phyloP scores from a whole-genome alignment of 2,888 invertebrate genomes.

The Thecocarcelia acutangulata region DNA sequence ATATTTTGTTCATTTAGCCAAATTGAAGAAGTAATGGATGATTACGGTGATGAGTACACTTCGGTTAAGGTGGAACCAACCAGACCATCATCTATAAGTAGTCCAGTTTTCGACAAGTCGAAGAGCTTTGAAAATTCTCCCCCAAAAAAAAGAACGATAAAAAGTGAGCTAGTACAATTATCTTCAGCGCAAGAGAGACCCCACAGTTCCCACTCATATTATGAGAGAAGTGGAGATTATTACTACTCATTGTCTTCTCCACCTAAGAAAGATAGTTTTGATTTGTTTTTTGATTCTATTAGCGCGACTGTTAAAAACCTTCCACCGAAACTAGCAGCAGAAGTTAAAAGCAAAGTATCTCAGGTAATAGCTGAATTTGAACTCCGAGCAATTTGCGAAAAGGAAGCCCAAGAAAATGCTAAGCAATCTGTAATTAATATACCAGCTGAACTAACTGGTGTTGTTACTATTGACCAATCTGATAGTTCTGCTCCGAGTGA shows the following conservation, averaged over 20 bases:
- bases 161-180: conserved; percentile 8
- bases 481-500: conserved; percentile 4
- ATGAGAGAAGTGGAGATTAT: conserved; percentile 68
- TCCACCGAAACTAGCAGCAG: conserved; percentile 75
- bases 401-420: conserved; percentile 69
- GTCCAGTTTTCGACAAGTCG: conserved; percentile 15
- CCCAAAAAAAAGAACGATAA: conserved; percentile 26
- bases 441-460: conserved; percentile 30
- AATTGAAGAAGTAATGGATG: conserved; percentile 62
- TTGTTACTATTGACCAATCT: conserved; percentile 23
- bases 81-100: conserved; percentile 3
- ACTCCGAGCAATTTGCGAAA: conserved; percentile 75
- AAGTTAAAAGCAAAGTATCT: conserved; percentile 75
- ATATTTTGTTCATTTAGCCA: conserved; percentile 42
- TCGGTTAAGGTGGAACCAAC: conserved; percentile 69
- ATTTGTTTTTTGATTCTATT: conserved; percentile 76
- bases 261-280: conserved; percentile 60
- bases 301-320: conserved; percentile 75
- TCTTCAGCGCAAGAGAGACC: neutral
- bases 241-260: conserved; percentile 58
- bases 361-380: conserved; percentile 76
- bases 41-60: conserved; percentile 64
- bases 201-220: conserved; percentile 5
- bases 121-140: neutral
- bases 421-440: conserved; percentile 35